Evolutionary conservation across 2,113 vertebrate genomes (phyloP).

Genomic region (Phalacrocorax pelagicus): DNA sequence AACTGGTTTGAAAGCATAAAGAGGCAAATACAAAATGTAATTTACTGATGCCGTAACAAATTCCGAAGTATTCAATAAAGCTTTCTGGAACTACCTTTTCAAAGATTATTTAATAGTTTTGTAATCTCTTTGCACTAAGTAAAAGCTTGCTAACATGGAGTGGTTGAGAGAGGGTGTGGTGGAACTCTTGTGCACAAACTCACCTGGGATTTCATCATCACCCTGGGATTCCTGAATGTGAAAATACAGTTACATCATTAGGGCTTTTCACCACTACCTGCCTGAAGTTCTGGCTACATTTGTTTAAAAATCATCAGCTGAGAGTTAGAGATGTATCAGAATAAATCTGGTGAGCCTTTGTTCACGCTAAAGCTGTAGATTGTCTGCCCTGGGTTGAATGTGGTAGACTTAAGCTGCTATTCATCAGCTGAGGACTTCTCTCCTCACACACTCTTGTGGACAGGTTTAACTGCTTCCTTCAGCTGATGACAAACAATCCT

Average conservation of each 20-base stretch:
- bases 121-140: neutral
- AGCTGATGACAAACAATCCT: neutral
- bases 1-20: neutral
- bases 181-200: neutral
- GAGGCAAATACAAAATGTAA: neutral
- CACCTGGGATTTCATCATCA: neutral
- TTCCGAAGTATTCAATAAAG: conserved; percentile 32
- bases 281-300: neutral
- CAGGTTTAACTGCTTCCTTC: neutral
- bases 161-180: neutral
- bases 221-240: neutral
- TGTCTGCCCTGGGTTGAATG: neutral
- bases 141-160: neutral
- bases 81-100: neutral
- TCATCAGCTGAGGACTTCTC: neutral
- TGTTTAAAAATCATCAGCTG: neutral
- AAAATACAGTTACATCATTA: neutral
- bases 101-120: neutral
- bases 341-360: neutral
- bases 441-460: neutral
- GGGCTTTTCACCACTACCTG: neutral
- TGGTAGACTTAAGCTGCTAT: neutral
- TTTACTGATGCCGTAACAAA: neutral
- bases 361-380: neutral
- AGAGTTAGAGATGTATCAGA: neutral